Conservation (phyloP, 2,113 vertebrate species). For the Harpagus bidentatus region DNA sequence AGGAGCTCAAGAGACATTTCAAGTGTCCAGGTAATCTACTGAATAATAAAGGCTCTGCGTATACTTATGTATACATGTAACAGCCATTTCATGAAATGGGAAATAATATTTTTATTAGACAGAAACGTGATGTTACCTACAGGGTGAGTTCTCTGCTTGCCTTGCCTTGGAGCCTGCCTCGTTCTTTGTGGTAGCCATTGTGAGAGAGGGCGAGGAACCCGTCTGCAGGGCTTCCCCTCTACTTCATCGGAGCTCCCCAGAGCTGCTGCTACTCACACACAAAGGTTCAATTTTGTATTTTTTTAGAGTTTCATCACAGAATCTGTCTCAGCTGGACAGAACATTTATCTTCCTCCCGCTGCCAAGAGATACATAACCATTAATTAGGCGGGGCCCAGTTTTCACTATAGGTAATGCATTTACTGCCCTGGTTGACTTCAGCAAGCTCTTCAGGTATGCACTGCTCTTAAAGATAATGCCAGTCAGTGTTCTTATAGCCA, state of each 20-base stretch:
- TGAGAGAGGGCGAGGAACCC: neutral
- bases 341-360: neutral
- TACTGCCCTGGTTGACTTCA: neutral
- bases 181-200: accelerated
- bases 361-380: neutral
- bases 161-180: neutral
- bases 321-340: neutral
- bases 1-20: neutral
- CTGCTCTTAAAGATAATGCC: neutral
- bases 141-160: neutral
- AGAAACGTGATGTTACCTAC: neutral
- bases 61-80: neutral
- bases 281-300: neutral
- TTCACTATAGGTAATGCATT: neutral
- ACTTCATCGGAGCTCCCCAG: neutral
- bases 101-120: neutral
- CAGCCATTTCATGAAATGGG: neutral
- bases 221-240: neutral
- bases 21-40: neutral
- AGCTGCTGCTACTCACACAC: neutral
- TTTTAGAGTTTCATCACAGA: neutral
- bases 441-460: neutral
- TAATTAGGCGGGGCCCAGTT: neutral
- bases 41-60: neutral
- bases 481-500: neutral